Conservation (phyloP, 2,888 invertebrate genomes). For the Ctena decussata region DNA sequence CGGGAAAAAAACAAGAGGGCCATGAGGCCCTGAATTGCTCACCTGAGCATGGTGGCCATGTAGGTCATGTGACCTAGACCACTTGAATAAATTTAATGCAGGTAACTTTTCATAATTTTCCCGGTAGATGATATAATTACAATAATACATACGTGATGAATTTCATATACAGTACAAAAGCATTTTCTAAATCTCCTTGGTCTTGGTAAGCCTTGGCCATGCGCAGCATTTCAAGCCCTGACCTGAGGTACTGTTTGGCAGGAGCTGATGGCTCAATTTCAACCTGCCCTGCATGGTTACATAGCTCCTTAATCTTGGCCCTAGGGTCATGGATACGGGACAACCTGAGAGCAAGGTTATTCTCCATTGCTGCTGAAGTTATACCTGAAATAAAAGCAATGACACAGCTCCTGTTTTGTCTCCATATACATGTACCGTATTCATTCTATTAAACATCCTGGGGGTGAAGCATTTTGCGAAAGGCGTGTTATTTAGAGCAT, state of each 20-base stretch:
- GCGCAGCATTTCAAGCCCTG: constrained; percentile 96
- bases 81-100: too few relatives aligned
- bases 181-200: constrained; percentile 95
- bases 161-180: constrained; percentile 96
- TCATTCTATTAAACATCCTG: too few relatives aligned
- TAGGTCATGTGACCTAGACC: too few relatives aligned
- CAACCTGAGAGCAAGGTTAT: constrained; percentile 54
- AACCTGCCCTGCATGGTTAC: constrained; percentile 83
- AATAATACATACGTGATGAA: constrained; percentile 93
- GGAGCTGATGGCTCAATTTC: constrained; percentile 82
- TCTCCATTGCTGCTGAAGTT: constrained; percentile 44
- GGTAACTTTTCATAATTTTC: too few relatives aligned
- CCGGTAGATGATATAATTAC: not conserved
- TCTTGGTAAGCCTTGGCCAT: constrained; percentile 97
- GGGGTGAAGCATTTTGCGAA: too few relatives aligned
- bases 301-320: constrained; percentile 80
- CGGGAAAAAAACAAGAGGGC: too few relatives aligned
- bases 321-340: constrained; percentile 73
- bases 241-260: constrained; percentile 92
- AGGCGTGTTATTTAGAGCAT: too few relatives aligned
- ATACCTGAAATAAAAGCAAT: constrained; percentile 21
- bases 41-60: too few relatives aligned
- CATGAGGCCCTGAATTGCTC: too few relatives aligned
- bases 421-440: too few relatives aligned
- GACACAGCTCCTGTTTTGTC: too few relatives aligned